Percentiles rank a stretch among this genome's conserved stretches.
phyloP scores from a whole-genome alignment of 2,888 invertebrate genomes.

The Galeruca laticollis region DNA sequence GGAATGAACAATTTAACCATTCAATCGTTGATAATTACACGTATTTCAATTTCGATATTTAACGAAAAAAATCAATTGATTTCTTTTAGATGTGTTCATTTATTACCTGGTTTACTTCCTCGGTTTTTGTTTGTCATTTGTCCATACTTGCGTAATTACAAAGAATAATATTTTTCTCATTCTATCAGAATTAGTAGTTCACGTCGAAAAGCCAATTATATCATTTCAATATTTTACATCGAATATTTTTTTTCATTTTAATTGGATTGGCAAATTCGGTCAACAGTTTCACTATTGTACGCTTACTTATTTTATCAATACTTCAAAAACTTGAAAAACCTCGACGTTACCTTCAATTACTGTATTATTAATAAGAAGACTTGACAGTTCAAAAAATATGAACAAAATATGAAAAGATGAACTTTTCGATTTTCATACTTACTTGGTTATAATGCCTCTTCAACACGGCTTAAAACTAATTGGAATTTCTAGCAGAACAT shows the following conservation, averaged over 20 bases:
- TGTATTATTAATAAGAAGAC: too few species aligned
- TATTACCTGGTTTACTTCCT: conserved; percentile 31
- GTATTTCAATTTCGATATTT: conserved; percentile 32
- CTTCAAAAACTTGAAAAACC: not conserved
- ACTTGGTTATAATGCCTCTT: too few species aligned
- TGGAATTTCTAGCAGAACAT: too few species aligned
- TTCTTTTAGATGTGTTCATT: conserved; percentile 32
- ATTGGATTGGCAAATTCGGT: conserved; percentile 34
- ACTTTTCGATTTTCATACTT: too few species aligned
- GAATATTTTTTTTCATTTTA: conserved; percentile 34
- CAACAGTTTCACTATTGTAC: conserved; percentile 1
- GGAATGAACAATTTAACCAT: conserved; percentile 34
- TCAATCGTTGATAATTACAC: conserved; percentile 35
- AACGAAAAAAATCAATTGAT: conserved; percentile 30
- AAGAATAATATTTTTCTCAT: conserved; percentile 29
- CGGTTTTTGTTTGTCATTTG: conserved; percentile 33
- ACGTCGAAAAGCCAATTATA: conserved; percentile 40
- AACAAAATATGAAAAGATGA: too few species aligned
- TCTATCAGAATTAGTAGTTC: conserved; percentile 38
- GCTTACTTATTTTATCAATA: not conserved
- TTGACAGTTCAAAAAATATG: too few species aligned
- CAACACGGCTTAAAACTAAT: too few species aligned
- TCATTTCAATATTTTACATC: conserved; percentile 44
- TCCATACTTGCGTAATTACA: conserved; percentile 23
- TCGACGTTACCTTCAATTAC: too few species aligned